Conservation (phyloP, 2,113 vertebrate genomes). For the Gymnocephalus cernua region DNA sequence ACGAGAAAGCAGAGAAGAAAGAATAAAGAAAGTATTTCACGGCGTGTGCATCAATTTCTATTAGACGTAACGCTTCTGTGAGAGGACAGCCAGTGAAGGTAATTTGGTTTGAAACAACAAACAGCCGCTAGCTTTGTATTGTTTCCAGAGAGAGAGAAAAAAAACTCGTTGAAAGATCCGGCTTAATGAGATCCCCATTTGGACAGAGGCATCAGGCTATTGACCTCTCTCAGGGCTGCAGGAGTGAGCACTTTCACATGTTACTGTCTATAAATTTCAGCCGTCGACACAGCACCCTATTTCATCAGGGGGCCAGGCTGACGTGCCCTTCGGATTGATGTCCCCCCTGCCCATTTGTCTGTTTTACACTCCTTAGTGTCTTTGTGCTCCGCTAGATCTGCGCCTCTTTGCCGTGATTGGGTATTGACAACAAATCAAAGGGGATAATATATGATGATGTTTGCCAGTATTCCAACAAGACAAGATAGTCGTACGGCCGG, state of each 20-base stretch:
- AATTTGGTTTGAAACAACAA: conserved; percentile 52
- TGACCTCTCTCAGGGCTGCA: conserved; percentile 76
- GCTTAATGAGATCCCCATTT: conserved; percentile 79
- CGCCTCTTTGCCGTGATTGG: conserved; percentile 82
- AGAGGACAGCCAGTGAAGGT: neutral
- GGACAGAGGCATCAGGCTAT: conserved; percentile 76
- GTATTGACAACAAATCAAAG: conserved; percentile 89
- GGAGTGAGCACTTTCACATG: conserved; percentile 80
- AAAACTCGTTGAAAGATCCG: conserved; percentile 57
- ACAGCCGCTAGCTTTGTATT: conserved; percentile 34
- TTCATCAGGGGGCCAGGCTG: conserved; percentile 80
- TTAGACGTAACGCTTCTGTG: conserved; percentile 15
- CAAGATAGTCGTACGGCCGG: conserved; percentile 79
- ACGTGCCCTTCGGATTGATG: conserved; percentile 84
- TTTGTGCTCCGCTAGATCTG: conserved; percentile 80
- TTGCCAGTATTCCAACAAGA: conserved; percentile 79
- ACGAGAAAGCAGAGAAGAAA: neutral
- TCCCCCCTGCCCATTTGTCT: conserved; percentile 83
- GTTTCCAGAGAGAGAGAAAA: conserved; percentile 38
- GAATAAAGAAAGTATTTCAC: neutral
- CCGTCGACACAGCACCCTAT: conserved; percentile 72
- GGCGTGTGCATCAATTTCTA: conserved; percentile 8
- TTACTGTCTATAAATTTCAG: conserved; percentile 85
- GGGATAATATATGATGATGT: conserved; percentile 85
- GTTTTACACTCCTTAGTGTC: conserved; percentile 84